These are phyloP conservation scores for Cavia aperea DNA, from an alignment of 2,113 vertebrate genomes.

Conservation along the genomic window DNA sequence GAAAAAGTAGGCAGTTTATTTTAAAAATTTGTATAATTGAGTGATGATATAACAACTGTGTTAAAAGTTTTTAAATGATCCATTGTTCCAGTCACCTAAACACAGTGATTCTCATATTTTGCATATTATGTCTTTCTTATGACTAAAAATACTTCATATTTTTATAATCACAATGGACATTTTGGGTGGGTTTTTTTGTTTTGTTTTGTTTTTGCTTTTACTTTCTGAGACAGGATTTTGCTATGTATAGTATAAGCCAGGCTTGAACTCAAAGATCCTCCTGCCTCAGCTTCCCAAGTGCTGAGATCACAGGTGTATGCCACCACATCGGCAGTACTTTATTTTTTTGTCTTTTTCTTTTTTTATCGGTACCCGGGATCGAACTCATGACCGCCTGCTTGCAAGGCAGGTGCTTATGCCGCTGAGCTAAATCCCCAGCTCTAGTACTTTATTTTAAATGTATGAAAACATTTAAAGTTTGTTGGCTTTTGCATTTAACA, in stretches of 20 bases:
- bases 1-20: neutral
- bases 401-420: too few species aligned
- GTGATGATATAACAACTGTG: neutral
- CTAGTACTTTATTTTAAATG: conserved; percentile 6
- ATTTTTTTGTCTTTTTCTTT: neutral
- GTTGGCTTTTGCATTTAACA: neutral
- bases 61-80: neutral
- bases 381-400: too few species aligned
- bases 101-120: conserved; percentile 10
- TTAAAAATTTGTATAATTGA: conserved; percentile 18
- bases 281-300: too few species aligned
- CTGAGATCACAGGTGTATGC: too few species aligned
- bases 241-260: too few species aligned
- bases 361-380: too few species aligned
- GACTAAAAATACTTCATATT: neutral
- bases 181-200: too few species aligned
- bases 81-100: neutral
- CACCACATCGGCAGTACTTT: neutral
- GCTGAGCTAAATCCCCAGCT: too few species aligned
- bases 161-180: neutral
- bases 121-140: neutral
- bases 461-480: neutral
- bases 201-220: too few species aligned
- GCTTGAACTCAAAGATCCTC: too few species aligned
- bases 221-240: too few species aligned